Evolutionary conservation across 2,888 invertebrate species (phyloP), one percentile per base, ranked within the genome.

Genomic region (Orchesellides sinensis): DNA sequence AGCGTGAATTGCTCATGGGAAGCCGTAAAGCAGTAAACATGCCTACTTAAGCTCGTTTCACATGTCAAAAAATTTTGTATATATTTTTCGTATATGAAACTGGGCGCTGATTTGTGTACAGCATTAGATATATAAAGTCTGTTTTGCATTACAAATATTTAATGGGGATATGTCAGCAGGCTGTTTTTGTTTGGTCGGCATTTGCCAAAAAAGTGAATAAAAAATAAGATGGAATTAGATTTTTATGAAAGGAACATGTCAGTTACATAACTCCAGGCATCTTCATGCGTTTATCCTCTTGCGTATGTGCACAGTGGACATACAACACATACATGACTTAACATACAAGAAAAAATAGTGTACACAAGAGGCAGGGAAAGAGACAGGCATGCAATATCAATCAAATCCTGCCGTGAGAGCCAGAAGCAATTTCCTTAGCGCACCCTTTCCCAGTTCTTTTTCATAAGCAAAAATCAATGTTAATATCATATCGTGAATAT

Each of bases 111-210:
- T 40, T 40, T 40, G 40, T 40, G 40, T 8, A 14, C n/a, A 8
- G 1, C 40, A 40, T 40, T 2, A 40, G 14, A 40, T 56, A 45
- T 52, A 47, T 63, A 63, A 65, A 56, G 72, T 72, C 72, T 72
- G 56, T 72, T 80, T 80, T 72, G 66, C 79, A 80, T 80, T 54
- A 80, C 79, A 72, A 80, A 80, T 80, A 80, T 80, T 80, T 80
- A 78, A 78, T 78, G 63, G 63, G 70, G 49, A 61, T 25, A 69
- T 78, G 78, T 70, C 78, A 78, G 78, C 78, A 70, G 63, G 63
- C 69, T 54, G 78, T 69, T 66, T 61, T 63, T 78, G 78, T 78
- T 78, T 63, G 52, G 70, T 78, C 78, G 78, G 78, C 79, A 80
- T 80, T 79, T 80, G 79, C 79, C 72, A 80, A 80, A 72, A 80